These are phyloP conservation scores for Mus musculus DNA, from an alignment of 2,113 vertebrate genomes.

Conservation along the genomic window GRCm39 chr4:92939501-92940000, in stretches of 20 bases:
- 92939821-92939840: not conserved
- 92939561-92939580: not conserved
- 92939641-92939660: not conserved
- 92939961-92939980: not conserved
- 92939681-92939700: not conserved
- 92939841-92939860: not conserved
- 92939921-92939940: not conserved
- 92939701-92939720: too few relatives aligned
- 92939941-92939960: not conserved
- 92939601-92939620: not conserved
- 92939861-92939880: not conserved
- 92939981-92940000: not conserved
- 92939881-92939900: not conserved
- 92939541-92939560: not conserved
- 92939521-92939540: not conserved
- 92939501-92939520: not conserved
- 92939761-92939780: not conserved
- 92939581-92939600: not conserved
- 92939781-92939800: not conserved
- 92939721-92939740: not conserved
- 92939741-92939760: not conserved
- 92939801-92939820: not conserved
- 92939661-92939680: not conserved
- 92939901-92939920: not conserved
- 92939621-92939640: not conserved